These are phyloP conservation scores for Neelides sp. DNA, from an alignment of 1,140 invertebrate species.

Conservation along the genomic window DNA sequence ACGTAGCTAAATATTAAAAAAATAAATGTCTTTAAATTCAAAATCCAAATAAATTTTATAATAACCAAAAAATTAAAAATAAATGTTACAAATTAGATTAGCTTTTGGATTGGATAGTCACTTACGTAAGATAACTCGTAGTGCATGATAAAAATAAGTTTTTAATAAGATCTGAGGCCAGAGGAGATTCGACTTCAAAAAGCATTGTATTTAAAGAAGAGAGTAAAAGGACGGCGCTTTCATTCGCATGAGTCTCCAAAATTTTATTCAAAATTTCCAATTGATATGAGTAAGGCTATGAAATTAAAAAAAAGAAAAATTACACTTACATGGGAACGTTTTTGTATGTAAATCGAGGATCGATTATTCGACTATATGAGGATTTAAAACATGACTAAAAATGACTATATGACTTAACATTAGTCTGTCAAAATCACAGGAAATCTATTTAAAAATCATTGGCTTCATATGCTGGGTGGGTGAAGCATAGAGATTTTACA, in stretches of 20 bases:
- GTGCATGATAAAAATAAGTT: conserved; percentile 17
- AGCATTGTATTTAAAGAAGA: conserved; percentile 18
- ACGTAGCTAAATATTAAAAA: conserved; percentile 20
- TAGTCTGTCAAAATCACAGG: too few species aligned
- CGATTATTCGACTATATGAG: too few species aligned
- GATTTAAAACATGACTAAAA: neutral
- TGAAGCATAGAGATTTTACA: too few species aligned
- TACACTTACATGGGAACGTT: too few species aligned
- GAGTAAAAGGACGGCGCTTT: conserved; percentile 2
- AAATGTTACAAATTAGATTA: neutral
- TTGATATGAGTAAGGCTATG: conserved; percentile 19
- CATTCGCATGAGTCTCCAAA: neutral
- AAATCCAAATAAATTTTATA: neutral
- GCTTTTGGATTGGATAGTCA: neutral
- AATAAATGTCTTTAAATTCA: neutral
- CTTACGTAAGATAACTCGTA: conserved; percentile 18
- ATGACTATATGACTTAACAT: too few species aligned
- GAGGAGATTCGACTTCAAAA: conserved; percentile 9
- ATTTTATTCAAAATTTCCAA: conserved; percentile 15
- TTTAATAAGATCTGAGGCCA: conserved; percentile 14
- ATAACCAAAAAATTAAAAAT: neutral
- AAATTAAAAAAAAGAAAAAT: conserved; percentile 8
- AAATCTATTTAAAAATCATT: too few species aligned
- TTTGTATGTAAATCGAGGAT: too few species aligned
- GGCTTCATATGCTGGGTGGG: too few species aligned